These are phyloP conservation scores for Hetaerina americana DNA, from an alignment of 1,140 invertebrate species.

Conservation along the genomic window DNA sequence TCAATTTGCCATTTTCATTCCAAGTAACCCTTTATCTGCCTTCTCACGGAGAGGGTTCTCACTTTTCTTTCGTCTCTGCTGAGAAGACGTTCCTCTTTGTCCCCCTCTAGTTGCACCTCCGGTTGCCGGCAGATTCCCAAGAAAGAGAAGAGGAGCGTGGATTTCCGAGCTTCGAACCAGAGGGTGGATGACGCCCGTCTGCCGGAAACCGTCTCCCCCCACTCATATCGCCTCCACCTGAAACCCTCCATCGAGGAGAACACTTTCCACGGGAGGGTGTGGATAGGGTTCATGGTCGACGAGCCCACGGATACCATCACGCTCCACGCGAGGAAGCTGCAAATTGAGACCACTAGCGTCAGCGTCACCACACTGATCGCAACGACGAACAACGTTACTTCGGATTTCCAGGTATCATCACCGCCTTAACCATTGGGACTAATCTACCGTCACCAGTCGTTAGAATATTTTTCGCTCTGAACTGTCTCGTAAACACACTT, in stretches of 20 bases:
- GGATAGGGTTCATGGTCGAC: background rate
- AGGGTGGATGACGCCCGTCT: background rate
- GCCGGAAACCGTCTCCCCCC: background rate
- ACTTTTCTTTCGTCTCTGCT: no score
- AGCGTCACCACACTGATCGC: background rate
- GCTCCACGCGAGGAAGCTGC: background rate
- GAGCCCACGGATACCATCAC: background rate
- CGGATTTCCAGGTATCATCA: background rate
- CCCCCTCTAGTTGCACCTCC: background rate
- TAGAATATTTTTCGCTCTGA: no score
- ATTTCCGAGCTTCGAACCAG: background rate
- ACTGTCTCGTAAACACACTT: no score
- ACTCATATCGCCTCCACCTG: background rate
- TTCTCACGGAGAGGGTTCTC: no score
- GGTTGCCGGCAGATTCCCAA: background rate
- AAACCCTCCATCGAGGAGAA: background rate
- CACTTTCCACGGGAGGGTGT: background rate
- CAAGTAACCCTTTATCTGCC: no score
- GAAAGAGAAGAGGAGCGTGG: background rate
- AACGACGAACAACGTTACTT: background rate
- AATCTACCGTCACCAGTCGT: no score
- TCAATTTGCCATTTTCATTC: no score
- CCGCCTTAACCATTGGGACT: background rate
- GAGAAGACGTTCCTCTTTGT: no score
- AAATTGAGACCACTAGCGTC: background rate